These are phyloP conservation scores for Drosophila sp. DNA, from an alignment of 1,140 invertebrate genomes.

Conservation along the genomic window DNA sequence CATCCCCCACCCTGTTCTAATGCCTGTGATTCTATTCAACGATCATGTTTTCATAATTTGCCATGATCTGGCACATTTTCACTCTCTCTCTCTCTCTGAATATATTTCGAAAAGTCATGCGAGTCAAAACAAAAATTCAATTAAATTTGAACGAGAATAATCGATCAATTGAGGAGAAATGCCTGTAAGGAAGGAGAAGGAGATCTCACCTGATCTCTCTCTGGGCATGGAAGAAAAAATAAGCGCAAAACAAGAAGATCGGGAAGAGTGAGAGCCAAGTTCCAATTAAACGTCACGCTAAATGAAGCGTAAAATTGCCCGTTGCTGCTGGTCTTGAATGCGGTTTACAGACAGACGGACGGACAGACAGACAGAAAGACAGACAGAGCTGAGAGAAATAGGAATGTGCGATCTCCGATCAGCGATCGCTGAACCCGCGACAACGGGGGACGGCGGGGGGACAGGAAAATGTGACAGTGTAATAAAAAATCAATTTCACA, in stretches of 20 bases:
- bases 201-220: conserved; percentile 31
- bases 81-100: background rate
- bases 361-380: background rate
- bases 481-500: conserved; percentile 82
- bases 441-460: background rate
- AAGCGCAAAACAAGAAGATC: conserved; percentile 22
- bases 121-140: conserved; percentile 76
- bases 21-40: conserved; percentile 17
- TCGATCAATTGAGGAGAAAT: conserved; percentile 59
- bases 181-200: conserved; percentile 14
- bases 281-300: conserved; percentile 81
- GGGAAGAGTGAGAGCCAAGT: conserved; percentile 56
- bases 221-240: background rate
- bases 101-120: conserved; percentile 48
- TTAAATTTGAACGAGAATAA: conserved; percentile 62
- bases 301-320: conserved; percentile 82
- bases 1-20: background rate
- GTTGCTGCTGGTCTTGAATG: conserved; percentile 78
- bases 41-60: conserved; percentile 60
- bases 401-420: conserved; percentile 63
- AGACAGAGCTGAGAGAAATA: conserved; percentile 1
- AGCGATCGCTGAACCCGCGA: conserved; percentile 10
- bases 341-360: conserved; percentile 25
- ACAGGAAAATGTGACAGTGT: conserved; percentile 73
- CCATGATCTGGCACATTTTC: conserved; percentile 53